A percentile compares a stretch with the other conserved stretches of the same genome.
These are phyloP conservation scores for Ommatoiulus sabulosus DNA, from an alignment of 2,888 invertebrate species.

Conservation along the genomic window DNA sequence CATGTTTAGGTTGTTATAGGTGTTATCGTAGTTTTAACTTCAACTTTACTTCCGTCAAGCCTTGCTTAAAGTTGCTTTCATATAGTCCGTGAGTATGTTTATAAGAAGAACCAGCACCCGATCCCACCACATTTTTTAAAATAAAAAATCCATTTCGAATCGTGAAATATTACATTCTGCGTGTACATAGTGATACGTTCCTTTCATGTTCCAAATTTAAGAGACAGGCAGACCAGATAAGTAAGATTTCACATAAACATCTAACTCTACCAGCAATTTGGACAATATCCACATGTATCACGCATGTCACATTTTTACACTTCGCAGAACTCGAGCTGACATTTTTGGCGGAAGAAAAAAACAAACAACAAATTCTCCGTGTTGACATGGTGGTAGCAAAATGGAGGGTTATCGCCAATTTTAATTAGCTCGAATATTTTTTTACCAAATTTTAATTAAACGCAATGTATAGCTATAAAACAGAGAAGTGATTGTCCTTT, in stretches of 20 bases:
- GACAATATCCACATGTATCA: conserved; percentile 43
- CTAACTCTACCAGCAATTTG: neutral
- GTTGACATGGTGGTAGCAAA: neutral
- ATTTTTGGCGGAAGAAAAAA: conserved; percentile 2
- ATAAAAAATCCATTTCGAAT: neutral
- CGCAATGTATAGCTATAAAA: neutral
- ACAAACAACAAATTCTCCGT: neutral
- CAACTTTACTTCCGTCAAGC: neutral
- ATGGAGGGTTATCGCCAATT: conserved; percentile 28
- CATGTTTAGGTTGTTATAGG: neutral
- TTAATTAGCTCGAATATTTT: conserved; percentile 1
- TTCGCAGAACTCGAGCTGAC: conserved; percentile 28
- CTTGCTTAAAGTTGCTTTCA: neutral
- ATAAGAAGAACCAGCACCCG: neutral
- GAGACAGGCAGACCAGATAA: neutral
- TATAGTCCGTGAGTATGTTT: neutral
- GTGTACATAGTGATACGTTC: neutral
- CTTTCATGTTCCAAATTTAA: conserved; percentile 18
- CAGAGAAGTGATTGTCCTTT: conserved; percentile 9
- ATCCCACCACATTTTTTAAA: neutral
- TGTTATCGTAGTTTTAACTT: neutral
- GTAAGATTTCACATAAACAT: conserved; percentile 28
- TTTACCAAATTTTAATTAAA: conserved; percentile 5
- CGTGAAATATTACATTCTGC: neutral
- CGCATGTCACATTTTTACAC: conserved; percentile 2